Base-by-base conservation (phyloP, 2,113 vertebrate species). In the Marmota monax region DNA sequence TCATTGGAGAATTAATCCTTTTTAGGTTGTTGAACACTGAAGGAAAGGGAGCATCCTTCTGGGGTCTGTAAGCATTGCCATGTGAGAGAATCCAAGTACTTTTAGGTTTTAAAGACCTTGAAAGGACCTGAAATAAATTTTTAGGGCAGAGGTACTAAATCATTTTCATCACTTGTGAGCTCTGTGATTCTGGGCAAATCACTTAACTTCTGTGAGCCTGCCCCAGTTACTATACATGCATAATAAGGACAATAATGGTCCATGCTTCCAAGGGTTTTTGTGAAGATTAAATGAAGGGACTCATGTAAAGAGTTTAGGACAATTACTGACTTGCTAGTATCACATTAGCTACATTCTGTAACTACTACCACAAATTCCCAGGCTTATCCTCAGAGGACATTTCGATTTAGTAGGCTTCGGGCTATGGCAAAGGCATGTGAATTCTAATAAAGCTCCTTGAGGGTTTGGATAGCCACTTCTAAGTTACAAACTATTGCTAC, bases 401-500 rank as follows among this genome's bases (percentile, higher is more conserved):
- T 74, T 93, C 88, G 16, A 92, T 34, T 90, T 72, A 76, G 18
- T 73, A 92, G 63, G 27, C 27, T 58, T 94, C 27, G 14, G 20
- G 12, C 23, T 58, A 27, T 95, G 58, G 32, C 29, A 88, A 4
- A 87, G 84, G 10, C 32, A 70, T 48, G 5, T 32, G 6, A 9
- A 85, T 73, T 92, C 39, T 93, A 77, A 84, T 5, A 83, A 77
- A 76, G 7, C 61, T 72, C 16, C n/a, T 86, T 79, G 11, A 25
- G 34, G 20, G 82, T 92, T 84, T 32, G 72, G 58, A 94, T 84
- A 45, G 58, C 27, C n/a, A 84, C 25, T 22, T 87, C 65, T 78
- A 53, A 88, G 29, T 73, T 76, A 88, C 42, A 82, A 88, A 87
- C 20, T 76, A 84, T 48, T 95, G 90, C 25, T 88, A 9, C 88